These are phyloP conservation scores for Cremastinae sp. DNA, from an alignment of 2,888 invertebrate genomes.

Conservation along the genomic window DNA sequence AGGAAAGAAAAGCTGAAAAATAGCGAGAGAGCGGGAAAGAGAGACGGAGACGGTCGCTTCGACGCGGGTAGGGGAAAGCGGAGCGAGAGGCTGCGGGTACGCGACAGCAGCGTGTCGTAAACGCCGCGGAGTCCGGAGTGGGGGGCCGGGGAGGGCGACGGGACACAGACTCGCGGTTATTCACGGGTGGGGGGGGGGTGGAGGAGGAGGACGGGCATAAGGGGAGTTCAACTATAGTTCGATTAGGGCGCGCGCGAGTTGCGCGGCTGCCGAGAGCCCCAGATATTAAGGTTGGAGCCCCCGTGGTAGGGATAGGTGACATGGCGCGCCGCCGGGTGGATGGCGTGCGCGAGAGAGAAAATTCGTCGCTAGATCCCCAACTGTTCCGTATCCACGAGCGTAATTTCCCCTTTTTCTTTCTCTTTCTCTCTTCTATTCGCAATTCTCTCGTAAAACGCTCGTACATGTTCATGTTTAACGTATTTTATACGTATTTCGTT, in stretches of 20 bases:
- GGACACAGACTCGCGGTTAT: conserved; percentile 40
- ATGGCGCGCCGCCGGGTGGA: conserved; percentile 17
- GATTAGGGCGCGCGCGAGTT: conserved; percentile 77
- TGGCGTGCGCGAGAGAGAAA: conserved; percentile 13
- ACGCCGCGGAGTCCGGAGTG: conserved; percentile 29
- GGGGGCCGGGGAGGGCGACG: conserved; percentile 25
- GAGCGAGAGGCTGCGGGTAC: conserved; percentile 65
- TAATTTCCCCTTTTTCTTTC: conserved; percentile 48
- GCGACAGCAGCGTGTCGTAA: conserved; percentile 51
- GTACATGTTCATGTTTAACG: too few relatives aligned
- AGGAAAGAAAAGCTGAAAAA: conserved; percentile 52
- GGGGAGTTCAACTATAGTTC: conserved; percentile 69
- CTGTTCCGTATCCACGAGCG: conserved; percentile 4
- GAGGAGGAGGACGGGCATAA: conserved; percentile 52
- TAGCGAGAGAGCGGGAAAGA: conserved; percentile 41
- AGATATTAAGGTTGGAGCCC: conserved; percentile 77
- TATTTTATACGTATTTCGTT: too few relatives aligned
- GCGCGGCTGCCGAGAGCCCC: conserved; percentile 79
- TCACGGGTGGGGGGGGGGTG: conserved; percentile 50
- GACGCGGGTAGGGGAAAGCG: conserved; percentile 62
- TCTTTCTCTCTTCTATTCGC: conserved; percentile 56
- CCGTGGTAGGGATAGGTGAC: conserved; percentile 22
- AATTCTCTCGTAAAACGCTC: too few relatives aligned
- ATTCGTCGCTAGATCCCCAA: conserved; percentile 6
- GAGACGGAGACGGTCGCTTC: conserved; percentile 55